Evolutionary conservation across 2,797 vertebrate genomes (phyloP), one percentile per base, ranked within the genome.

Genomic region (Molossus molossus): DNA sequence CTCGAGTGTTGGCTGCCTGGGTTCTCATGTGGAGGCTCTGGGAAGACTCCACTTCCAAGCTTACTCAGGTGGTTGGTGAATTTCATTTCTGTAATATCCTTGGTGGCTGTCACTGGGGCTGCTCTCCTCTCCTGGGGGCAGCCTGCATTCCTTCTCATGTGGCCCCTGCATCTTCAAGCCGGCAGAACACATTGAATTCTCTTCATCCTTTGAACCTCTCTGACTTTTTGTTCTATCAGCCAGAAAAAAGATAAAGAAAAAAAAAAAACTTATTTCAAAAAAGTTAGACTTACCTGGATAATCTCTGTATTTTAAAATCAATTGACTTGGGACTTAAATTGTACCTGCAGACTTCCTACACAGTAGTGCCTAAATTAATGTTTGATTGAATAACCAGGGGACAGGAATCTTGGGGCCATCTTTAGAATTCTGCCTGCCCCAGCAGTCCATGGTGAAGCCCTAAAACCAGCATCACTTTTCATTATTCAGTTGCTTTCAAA

Each of bases 251-350:
- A 70, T 3, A 62, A 45, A 45, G 40, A n/a, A 65, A 13, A 62
- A 48, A 73, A 57, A 48, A 75, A 5, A 45, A 45, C 40, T 45
- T 45, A 45, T 45, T 45, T 45, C 40, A 45, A 45, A 45, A 45
- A 45, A 40, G 75, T 58, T 40, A 60, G 15, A 60, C 50, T 40
- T 65, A 33, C 48, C 37, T 67, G n/a, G 15, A 45, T 80, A 73
- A 91, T 91, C 77, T 81, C 64, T 67, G 23, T 57, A 17, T 95
- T 40, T 70, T 70, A 86, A 62, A 9, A 23, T 62, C 75, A 64
- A 5, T 75, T 55, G 60, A 18, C 8, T 84, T 91, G 50, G n/a
- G 29, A 87, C n/a, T 69, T 21, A n/a, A 90, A 90, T 48, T 73
- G 20, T 37, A 53, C 23, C 57, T 69, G 14, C 23, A 87, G 8